A percentile compares a stretch with the other conserved stretches of the same genome.
These are phyloP conservation scores for Drosophila diplacantha DNA, from an alignment of 2,888 invertebrate species.

Conservation along the genomic window DNA sequence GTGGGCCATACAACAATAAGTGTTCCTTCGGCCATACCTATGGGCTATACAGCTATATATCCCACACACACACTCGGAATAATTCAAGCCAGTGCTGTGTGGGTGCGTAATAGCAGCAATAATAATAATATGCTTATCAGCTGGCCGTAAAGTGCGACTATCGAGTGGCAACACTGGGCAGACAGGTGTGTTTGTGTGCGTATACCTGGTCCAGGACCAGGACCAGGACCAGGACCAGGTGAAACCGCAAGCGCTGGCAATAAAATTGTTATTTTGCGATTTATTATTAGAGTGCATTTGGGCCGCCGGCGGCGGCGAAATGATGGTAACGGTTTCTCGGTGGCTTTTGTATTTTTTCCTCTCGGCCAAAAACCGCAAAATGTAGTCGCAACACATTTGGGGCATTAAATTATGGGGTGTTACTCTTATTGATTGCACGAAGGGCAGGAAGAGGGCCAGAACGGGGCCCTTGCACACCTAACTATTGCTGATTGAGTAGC, in stretches of 20 bases:
- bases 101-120: slow-evolving; percentile 55
- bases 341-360: slow-evolving; percentile 29
- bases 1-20: slow-evolving; percentile 40
- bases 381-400: slow-evolving; percentile 67
- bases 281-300: slow-evolving; percentile 73
- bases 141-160: slow-evolving; percentile 60
- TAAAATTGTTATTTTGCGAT: slow-evolving; percentile 72
- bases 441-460: not conserved
- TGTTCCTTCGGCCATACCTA: slow-evolving; percentile 1
- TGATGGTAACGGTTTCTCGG: slow-evolving; percentile 17
- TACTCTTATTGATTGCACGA: slow-evolving; percentile 69
- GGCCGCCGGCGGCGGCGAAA: slow-evolving; percentile 44
- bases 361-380: slow-evolving; percentile 51
- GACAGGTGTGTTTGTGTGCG: slow-evolving; percentile 13
- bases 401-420: slow-evolving; percentile 72
- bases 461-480: slow-evolving; percentile 2
- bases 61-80: slow-evolving; percentile 14
- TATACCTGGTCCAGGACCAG: slow-evolving; percentile 9
- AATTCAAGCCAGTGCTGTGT: slow-evolving; percentile 34
- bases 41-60: slow-evolving; percentile 3
- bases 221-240: slow-evolving; percentile 10
- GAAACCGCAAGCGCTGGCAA: slow-evolving; percentile 59
- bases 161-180: slow-evolving; percentile 42
- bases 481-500: slow-evolving; percentile 43
- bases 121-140: slow-evolving; percentile 73